These are phyloP conservation scores for Pollimyrus isidori DNA, from an alignment of 2,113 vertebrate genomes.

Conservation along the genomic window DNA sequence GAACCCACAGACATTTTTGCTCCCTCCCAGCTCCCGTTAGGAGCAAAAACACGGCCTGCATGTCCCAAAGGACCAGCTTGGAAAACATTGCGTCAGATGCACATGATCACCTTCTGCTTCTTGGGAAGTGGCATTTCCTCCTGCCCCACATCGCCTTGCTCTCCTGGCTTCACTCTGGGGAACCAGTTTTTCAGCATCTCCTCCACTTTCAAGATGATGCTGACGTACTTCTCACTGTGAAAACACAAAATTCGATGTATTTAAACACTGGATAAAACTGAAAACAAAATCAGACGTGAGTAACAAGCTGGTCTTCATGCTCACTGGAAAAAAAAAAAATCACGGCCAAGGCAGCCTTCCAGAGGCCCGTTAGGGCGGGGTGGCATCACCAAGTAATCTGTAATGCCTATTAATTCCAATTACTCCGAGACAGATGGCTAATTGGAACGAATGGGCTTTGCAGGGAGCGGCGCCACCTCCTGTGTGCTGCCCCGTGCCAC, in stretches of 20 bases:
- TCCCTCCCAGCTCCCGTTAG: neutral
- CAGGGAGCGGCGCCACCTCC: conserved; percentile 48
- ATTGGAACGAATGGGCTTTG: conserved; percentile 52
- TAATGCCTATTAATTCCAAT: conserved; percentile 36
- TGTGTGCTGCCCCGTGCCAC: conserved; percentile 44
- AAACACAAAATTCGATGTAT: neutral
- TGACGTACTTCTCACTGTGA: conserved; percentile 58
- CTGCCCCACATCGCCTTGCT: conserved; percentile 38
- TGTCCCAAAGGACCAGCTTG: neutral
- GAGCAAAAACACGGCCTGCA: neutral
- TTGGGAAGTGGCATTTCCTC: conserved; percentile 48
- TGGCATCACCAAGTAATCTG: conserved; percentile 8
- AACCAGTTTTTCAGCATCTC: conserved; percentile 72
- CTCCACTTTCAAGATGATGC: conserved; percentile 69
- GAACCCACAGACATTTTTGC: neutral
- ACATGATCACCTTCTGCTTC: conserved; percentile 55
- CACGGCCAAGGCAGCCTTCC: conserved; percentile 34
- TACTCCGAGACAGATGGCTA: conserved; percentile 53
- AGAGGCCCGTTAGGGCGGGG: conserved; percentile 25
- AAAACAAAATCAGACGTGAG: conserved; percentile 40
- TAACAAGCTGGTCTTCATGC: conserved; percentile 29
- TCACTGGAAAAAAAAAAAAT: neutral
- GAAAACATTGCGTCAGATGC: neutral
- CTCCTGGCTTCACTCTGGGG: conserved; percentile 53
- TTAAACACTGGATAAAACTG: neutral